Percentiles rank a stretch among this genome's conserved stretches.
These are phyloP conservation scores for Eptesicus fuscus DNA, from an alignment of 2,113 vertebrate genomes.

Conservation along the genomic window DNA sequence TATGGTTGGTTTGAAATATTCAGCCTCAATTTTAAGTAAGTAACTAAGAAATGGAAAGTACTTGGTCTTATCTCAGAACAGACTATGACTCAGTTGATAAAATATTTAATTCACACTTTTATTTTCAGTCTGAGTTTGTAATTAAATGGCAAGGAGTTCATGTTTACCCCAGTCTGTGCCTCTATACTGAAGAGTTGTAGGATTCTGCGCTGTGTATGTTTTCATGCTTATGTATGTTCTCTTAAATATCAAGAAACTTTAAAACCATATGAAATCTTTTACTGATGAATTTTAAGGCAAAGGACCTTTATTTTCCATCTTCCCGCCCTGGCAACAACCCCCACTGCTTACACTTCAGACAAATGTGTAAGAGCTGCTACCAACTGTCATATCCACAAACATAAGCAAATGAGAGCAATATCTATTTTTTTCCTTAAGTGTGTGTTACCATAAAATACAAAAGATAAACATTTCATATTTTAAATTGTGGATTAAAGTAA, in stretches of 20 bases:
- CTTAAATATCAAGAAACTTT: not conserved
- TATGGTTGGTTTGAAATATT: not conserved
- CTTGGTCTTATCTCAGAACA: not conserved
- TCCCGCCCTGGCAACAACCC: not conserved
- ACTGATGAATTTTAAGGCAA: not conserved
- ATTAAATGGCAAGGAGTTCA: not conserved
- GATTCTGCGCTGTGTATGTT: not conserved
- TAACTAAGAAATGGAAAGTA: not conserved
- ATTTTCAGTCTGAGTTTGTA: not conserved
- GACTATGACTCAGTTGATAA: not conserved
- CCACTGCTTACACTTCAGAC: not conserved
- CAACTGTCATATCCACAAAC: not conserved
- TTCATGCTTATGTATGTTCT: not conserved
- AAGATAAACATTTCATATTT: not conserved
- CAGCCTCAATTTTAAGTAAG: not conserved
- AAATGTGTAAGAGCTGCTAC: not conserved
- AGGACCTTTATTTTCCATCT: not conserved
- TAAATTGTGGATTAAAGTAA: not conserved
- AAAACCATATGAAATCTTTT: slow-evolving; percentile 7
- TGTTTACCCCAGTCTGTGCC: not conserved
- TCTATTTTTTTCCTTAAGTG: not conserved
- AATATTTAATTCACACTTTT: not conserved
- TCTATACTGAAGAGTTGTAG: not conserved
- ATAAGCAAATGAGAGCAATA: not conserved
- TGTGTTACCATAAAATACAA: not conserved